Conservation (phyloP, 2,888 invertebrate genomes). For the Drosophila rubida region DNA sequence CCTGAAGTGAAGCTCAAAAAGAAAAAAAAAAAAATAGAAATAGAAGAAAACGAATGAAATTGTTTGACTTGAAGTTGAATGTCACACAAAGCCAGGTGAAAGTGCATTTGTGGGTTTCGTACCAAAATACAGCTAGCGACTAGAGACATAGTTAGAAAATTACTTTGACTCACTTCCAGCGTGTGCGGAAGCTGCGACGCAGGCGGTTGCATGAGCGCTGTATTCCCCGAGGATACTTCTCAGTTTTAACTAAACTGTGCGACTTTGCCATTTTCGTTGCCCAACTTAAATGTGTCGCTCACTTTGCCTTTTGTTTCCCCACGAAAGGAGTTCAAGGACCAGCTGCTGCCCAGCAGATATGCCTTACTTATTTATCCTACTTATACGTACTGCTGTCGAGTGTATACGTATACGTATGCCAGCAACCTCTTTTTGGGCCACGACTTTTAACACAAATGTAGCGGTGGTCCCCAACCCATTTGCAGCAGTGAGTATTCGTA, state of each 20-base stretch:
- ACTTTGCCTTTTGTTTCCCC: slow-evolving; percentile 43
- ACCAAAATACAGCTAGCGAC: not conserved
- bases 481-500: not conserved
- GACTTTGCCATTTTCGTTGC: slow-evolving; percentile 49
- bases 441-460: not conserved
- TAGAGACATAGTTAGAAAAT: slow-evolving; percentile 62
- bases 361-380: not conserved
- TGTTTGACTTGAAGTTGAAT: slow-evolving; percentile 60
- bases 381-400: not conserved
- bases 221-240: slow-evolving; percentile 60
- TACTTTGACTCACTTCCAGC: slow-evolving; percentile 71
- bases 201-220: not conserved
- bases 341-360: slow-evolving; percentile 7
- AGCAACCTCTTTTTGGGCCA: slow-evolving; percentile 19
- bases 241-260: slow-evolving; percentile 50
- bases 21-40: not conserved
- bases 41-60: slow-evolving; percentile 15
- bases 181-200: slow-evolving; percentile 2
- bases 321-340: slow-evolving; percentile 57
- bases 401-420: not conserved
- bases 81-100: slow-evolving; percentile 58
- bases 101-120: slow-evolving; percentile 35
- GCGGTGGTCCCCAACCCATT: not conserved
- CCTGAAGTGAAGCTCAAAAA: slow-evolving; percentile 14
- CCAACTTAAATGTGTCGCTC: slow-evolving; percentile 8